Evolutionary conservation across 2,888 invertebrate species (phyloP), one percentile per base, ranked within the genome.

Genomic region (Baccha elongata): DNA sequence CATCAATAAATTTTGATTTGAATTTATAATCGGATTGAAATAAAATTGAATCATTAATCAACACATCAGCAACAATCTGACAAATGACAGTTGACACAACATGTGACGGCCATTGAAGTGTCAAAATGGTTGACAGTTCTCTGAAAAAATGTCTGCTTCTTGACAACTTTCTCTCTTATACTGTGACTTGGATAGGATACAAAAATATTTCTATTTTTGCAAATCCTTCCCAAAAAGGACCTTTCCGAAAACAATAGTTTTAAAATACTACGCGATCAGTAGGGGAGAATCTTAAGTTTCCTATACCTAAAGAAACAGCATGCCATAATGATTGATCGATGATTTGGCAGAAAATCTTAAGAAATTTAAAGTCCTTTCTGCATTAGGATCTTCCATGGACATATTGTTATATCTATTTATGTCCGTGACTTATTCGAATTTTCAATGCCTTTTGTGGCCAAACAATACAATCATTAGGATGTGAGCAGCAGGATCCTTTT

Each of bases 381-480:
- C 35, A 26, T 23, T 1, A 19, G n/a, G 21, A 32, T 46, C 32
- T 3, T 23, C 37, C 5, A n/a, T 35, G 21, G 35, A 21, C 11
- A 3, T 11, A 55, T 68, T 44, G 42, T 46, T 62, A 17, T 48
- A 23, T 42, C 26, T 23, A 23, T 21, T 65, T 23, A 58, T 60
- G 60, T 53, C 71, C 65, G 50, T 75, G 75, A 75, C 69, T 69
- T 69, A 50, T 75, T 75, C 21, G 72, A 32, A 58, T 65, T 65
- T 71, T 35, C 21, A 35, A 69, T 29, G 42, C 37, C 72, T 48
- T 52, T 80, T 80, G 55, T 74, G 42, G 42, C 40, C 35, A 62
- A 71, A 81, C 69, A 81, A 81, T 81, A 52, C 40, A 58, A 40
- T 75, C 75, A 80, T 80, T 80, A 80, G 68, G 79, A 71, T 50